These are phyloP conservation scores for Meteorus colon DNA, from an alignment of 2,888 invertebrate genomes.

Conservation along the genomic window DNA sequence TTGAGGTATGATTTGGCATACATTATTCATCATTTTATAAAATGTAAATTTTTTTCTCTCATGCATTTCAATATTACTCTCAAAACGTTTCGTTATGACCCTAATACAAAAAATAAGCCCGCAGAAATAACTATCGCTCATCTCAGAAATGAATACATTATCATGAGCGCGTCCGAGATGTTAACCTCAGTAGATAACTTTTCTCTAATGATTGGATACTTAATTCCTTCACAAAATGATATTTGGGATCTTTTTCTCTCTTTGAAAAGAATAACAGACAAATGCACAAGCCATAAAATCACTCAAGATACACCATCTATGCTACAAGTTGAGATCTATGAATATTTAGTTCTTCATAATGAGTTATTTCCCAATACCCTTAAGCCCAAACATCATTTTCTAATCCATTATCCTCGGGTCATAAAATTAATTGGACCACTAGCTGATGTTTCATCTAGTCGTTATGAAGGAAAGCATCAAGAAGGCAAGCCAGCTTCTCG, in stretches of 20 bases:
- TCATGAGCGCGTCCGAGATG: conserved; percentile 51
- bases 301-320: conserved; percentile 27
- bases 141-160: conserved; percentile 41
- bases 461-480: conserved; percentile 50
- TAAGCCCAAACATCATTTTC: conserved; percentile 54
- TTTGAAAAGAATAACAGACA: conserved; percentile 40
- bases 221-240: conserved; percentile 41
- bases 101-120: conserved; percentile 42
- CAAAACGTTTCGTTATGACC: neutral
- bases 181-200: conserved; percentile 42
- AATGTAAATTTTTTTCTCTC: neutral
- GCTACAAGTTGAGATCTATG: conserved; percentile 34
- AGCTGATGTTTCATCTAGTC: conserved; percentile 47
- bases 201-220: conserved; percentile 46
- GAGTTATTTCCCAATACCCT: conserved; percentile 42
- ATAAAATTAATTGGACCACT: conserved; percentile 51
- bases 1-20: conserved; percentile 33
- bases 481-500: conserved; percentile 49
- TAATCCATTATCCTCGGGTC: conserved; percentile 49
- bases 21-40: conserved; percentile 36
- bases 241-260: conserved; percentile 47
- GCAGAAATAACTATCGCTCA: conserved; percentile 40
- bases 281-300: conserved; percentile 30
- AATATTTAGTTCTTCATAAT: conserved; percentile 42
- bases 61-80: conserved; percentile 17